A percentile compares a stretch with the other conserved stretches of the same genome.
phyloP scores from a whole-genome alignment of 2,888 invertebrate species.

The Camponotus fellah region DNA sequence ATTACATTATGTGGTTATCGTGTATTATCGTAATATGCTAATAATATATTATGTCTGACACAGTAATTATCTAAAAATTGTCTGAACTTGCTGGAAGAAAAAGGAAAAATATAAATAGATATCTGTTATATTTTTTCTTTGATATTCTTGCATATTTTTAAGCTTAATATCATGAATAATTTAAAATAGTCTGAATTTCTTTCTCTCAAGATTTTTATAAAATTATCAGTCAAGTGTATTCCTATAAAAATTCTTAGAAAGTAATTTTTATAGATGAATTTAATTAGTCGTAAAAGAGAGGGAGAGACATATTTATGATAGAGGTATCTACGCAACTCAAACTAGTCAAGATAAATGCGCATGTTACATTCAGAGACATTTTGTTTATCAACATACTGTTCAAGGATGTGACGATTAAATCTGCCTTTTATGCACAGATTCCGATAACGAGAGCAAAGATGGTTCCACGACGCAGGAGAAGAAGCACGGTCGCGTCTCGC shows the following conservation, averaged over 20 bases:
- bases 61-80: not conserved
- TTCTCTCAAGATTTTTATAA: not conserved
- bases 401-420: not conserved
- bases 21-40: not conserved
- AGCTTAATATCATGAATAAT: not conserved
- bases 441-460: conserved; percentile 88
- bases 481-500: conserved; percentile 87
- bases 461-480: conserved; percentile 86
- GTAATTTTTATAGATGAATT: not conserved
- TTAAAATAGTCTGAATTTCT: not conserved
- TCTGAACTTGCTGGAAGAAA: not conserved
- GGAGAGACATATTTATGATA: conserved; percentile 1
- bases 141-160: not conserved
- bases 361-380: conserved; percentile 3
- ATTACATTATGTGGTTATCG: not conserved
- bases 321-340: conserved; percentile 12
- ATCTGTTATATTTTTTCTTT: not conserved
- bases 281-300: not conserved
- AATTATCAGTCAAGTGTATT: not conserved
- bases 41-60: not conserved
- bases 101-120: not conserved
- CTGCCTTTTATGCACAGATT: conserved; percentile 86
- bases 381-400: not conserved
- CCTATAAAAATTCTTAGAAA: not conserved
- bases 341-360: conserved; percentile 24